A percentile compares a stretch with the other conserved stretches of the same genome.
phyloP scores from a whole-genome alignment of 2,797 vertebrate genomes.

The Arremon brunneinucha region DNA sequence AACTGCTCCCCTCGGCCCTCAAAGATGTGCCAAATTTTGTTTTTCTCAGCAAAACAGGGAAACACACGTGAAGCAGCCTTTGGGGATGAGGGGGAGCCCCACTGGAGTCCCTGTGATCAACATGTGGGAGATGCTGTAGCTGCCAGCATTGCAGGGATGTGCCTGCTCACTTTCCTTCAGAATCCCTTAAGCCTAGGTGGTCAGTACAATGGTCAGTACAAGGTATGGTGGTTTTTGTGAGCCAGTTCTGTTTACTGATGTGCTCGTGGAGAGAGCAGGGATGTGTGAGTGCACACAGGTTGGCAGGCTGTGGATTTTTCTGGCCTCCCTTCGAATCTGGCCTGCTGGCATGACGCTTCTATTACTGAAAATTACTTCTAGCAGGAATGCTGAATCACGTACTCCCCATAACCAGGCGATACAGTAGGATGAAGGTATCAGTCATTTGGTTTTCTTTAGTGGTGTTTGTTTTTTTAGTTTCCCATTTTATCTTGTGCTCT shows the following conservation, averaged over 20 bases:
- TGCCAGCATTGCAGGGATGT: neutral
- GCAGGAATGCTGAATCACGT: constrained; percentile 55
- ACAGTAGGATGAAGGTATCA: constrained; percentile 5
- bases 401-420: constrained; percentile 9
- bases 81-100: neutral
- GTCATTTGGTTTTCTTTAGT: neutral
- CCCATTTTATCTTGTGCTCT: neutral
- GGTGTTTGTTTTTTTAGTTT: neutral
- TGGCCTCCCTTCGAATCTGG: constrained; percentile 17
- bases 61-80: neutral
- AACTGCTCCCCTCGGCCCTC: neutral
- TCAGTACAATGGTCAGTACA: neutral
- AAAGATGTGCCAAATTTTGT: fast-evolving
- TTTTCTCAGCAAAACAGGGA: neutral
- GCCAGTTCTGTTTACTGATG: neutral
- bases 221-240: neutral
- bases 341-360: constrained; percentile 11
- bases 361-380: constrained; percentile 51
- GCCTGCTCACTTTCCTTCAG: neutral
- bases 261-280: neutral
- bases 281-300: neutral
- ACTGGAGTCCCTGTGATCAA: neutral
- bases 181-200: neutral
- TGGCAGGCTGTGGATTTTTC: constrained; percentile 7
- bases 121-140: neutral